Conservation (phyloP, 2,888 invertebrate genomes). For the Chydorus sphaericus region DNA sequence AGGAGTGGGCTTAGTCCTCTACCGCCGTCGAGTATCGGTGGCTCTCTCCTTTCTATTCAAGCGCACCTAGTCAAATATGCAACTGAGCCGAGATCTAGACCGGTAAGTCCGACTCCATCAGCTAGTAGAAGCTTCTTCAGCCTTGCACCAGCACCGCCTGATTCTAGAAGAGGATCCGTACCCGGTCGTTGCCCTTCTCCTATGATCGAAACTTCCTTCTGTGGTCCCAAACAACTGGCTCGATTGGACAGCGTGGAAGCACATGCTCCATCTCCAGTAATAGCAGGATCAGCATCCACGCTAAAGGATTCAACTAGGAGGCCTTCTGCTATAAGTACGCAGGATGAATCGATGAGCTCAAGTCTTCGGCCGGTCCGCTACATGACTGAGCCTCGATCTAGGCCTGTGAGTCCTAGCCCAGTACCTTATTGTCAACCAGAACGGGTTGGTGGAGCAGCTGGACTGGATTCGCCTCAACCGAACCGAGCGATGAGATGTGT, state of each 20-base stretch:
- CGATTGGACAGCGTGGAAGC: not conserved
- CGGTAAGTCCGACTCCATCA: constrained; percentile 10
- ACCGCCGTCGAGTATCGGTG: not conserved
- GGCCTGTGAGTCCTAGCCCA: not conserved
- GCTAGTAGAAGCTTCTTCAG: not conserved
- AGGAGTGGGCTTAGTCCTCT: not conserved
- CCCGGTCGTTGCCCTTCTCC: not conserved
- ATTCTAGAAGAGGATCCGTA: not conserved
- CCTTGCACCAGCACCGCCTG: not conserved
- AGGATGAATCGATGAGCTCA: not conserved
- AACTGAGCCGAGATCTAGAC: constrained; percentile 12
- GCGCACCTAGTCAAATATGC: constrained; percentile 7
- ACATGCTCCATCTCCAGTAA: too few relatives aligned
- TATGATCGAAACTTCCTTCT: constrained; percentile 14
- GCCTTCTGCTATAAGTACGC: not conserved
- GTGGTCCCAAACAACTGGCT: constrained; percentile 7
- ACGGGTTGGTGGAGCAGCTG: not conserved
- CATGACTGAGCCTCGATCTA: constrained; percentile 5
- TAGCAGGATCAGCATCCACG: too few relatives aligned
- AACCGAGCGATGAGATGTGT: constrained; percentile 18
- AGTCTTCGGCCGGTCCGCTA: not conserved
- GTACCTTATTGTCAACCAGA: not conserved
- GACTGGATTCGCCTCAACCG: not conserved
- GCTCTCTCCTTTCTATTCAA: not conserved
- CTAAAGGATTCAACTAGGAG: not conserved